Evolutionary conservation across 2,888 invertebrate species (phyloP).

Genomic region (Alsophila aescularia): DNA sequence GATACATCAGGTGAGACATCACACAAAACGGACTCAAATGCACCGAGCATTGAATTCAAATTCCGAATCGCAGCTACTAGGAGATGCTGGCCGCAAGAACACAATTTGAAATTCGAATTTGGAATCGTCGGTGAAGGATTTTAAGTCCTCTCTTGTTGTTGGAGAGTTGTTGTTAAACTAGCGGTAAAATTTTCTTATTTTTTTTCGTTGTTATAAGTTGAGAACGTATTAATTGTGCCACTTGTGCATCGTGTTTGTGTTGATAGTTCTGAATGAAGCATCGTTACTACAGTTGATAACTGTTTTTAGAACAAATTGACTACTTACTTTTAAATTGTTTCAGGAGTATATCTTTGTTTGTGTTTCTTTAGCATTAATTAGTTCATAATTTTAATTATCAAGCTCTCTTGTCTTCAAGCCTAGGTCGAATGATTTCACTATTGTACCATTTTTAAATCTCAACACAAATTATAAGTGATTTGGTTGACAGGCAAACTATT

Average conservation of each 20-base stretch:
- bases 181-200: conserved; percentile 76
- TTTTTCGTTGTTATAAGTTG: conserved; percentile 61
- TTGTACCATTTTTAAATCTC: no score
- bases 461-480: no score
- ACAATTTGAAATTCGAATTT: conserved; percentile 82
- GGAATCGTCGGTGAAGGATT: conserved; percentile 79
- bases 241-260: conserved; percentile 52
- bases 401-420: no score
- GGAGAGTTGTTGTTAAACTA: conserved; percentile 74
- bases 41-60: conserved; percentile 62
- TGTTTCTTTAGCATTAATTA: not conserved
- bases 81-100: conserved; percentile 70
- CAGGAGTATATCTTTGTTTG: not conserved
- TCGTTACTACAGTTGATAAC: conserved; percentile 55
- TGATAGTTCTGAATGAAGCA: conserved; percentile 51
- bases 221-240: conserved; percentile 76
- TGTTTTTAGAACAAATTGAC: conserved; percentile 40
- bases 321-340: not conserved
- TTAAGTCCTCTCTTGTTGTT: conserved; percentile 78
- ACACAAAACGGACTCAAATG: conserved; percentile 61
- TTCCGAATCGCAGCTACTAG: conserved; percentile 43
- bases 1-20: conserved; percentile 56
- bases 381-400: no score
- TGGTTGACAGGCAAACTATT: no score
- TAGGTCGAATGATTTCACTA: no score